phyloP scores from a whole-genome alignment of 64 coral and sea anemone genomes.

The Pocillopora verrucosa region DNA sequence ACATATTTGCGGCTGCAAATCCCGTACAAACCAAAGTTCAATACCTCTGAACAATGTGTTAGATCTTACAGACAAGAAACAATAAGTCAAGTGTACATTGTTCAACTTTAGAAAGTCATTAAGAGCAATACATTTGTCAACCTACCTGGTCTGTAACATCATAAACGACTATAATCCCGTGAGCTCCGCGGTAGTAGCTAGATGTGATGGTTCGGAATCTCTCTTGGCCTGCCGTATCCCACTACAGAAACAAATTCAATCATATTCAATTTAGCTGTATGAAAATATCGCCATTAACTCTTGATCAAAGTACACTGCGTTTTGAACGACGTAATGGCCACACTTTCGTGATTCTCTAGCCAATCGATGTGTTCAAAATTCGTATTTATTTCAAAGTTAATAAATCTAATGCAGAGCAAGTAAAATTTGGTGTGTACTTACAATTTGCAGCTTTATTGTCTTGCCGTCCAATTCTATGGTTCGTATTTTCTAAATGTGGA shows the following conservation, averaged over 20 bases:
- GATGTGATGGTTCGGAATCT: conserved; percentile 96
- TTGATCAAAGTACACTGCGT: conserved; percentile 24
- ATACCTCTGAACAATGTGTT: background rate
- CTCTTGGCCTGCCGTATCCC: conserved; percentile 96
- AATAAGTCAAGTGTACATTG: background rate
- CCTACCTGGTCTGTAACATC: conserved; percentile 97
- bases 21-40: background rate
- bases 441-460: conserved; percentile 99
- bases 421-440: conserved; percentile 46
- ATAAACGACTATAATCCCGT: conserved; percentile 95
- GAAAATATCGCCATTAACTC: conserved; percentile 22
- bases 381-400: background rate
- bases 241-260: conserved; percentile 51
- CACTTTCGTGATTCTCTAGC: background rate
- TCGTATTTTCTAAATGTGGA: conserved; percentile 90
- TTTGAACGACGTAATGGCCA: conserved; percentile 16
- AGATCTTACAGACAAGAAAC: conserved; percentile 26
- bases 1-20: background rate
- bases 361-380: background rate
- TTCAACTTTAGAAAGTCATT: background rate
- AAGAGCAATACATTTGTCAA: background rate
- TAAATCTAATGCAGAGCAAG: background rate
- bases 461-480: conserved; percentile 99
- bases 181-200: conserved; percentile 90
- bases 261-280: background rate